These are phyloP conservation scores for Campoplex capitator DNA, from an alignment of 2,888 invertebrate genomes.

Conservation along the genomic window DNA sequence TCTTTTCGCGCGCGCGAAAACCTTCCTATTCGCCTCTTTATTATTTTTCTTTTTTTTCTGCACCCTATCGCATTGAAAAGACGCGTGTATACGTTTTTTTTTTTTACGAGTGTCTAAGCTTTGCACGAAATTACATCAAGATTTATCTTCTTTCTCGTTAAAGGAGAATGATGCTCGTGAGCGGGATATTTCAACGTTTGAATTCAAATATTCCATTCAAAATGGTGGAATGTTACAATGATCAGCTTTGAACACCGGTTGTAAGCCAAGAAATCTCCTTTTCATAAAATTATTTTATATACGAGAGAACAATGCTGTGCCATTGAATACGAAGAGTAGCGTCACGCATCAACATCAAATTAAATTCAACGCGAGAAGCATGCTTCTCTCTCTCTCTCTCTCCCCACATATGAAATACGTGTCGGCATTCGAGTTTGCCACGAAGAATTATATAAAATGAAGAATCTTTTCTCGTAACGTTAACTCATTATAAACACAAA, in stretches of 20 bases:
- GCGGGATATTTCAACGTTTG: background rate
- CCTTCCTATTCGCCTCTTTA: slow-evolving; percentile 7
- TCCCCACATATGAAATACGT: slow-evolving; percentile 4
- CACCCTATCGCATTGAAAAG: background rate
- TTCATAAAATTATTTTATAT: slow-evolving; percentile 23
- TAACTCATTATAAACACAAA: background rate
- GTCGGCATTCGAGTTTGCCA: background rate
- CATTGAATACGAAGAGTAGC: slow-evolving; percentile 38
- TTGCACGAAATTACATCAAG: slow-evolving; percentile 4
- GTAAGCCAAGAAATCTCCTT: background rate
- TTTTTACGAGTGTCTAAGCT: slow-evolving; percentile 23
- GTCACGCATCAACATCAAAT: slow-evolving; percentile 40
- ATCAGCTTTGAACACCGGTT: background rate
- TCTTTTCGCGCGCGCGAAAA: slow-evolving; percentile 55
- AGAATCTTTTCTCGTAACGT: background rate
- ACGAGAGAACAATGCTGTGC: slow-evolving; percentile 11
- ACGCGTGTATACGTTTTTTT: background rate
- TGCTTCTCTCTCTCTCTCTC: background rate
- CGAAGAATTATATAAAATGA: background rate
- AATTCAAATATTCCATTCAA: slow-evolving; percentile 7
- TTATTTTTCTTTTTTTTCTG: slow-evolving; percentile 27
- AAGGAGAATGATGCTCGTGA: background rate
- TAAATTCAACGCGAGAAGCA: slow-evolving; percentile 26
- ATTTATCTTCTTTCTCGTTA: background rate
- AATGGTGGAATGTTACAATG: background rate